Base-by-base conservation (phyloP, 2,888 invertebrate genomes). In the Philhelius pedissequus region DNA sequence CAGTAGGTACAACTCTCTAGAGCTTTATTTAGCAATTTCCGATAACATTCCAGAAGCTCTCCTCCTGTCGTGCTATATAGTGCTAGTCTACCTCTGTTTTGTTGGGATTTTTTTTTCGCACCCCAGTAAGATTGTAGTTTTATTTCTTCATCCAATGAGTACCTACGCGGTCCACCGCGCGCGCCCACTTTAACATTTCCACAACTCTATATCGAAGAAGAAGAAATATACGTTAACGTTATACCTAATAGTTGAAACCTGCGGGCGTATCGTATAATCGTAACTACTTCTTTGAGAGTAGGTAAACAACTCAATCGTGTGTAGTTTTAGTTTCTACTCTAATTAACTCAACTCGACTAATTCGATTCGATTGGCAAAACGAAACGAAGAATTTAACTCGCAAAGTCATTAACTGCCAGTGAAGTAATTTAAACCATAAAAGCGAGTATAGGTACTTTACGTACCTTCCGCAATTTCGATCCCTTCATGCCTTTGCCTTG, bases 221-320 rank as follows among this genome's bases (percentile, higher is more conserved):
- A 20, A 30, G 58, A 8, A 25, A 2, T 13, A 11, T 13, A 2
- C 13, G 2, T 22, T n/a, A 32, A 54, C 7, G n/a, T 8, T 60
- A 6, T n/a, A n/a, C n/a, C n/a, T n/a, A n/a, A n/a, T 15, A 25
- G 69, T 66, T 27, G 43, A 69, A 52, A 79, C 43, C 52, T 83
- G 74, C 58, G 58, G 64, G 74, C 66, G 69, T 74, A 48, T 64
- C 48, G 43, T 43, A 32, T 54, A 58, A 78, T n/a, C n/a, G n/a
- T n/a, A n/a, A n/a, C n/a, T n/a, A n/a, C 74, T 83, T 83, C 78
- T 74, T 83, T 50, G 20, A 56, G 40, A 66, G 74, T 70, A n/a
- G n/a, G n/a, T n/a, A 70, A 83, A 75, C 83, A 83, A 78, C 83
- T 83, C 70, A 83, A 79, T 83, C 83, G 83, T 83, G 64, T 83